Conservation (phyloP, 2,888 invertebrate species). For the Parelbella ahira region DNA sequence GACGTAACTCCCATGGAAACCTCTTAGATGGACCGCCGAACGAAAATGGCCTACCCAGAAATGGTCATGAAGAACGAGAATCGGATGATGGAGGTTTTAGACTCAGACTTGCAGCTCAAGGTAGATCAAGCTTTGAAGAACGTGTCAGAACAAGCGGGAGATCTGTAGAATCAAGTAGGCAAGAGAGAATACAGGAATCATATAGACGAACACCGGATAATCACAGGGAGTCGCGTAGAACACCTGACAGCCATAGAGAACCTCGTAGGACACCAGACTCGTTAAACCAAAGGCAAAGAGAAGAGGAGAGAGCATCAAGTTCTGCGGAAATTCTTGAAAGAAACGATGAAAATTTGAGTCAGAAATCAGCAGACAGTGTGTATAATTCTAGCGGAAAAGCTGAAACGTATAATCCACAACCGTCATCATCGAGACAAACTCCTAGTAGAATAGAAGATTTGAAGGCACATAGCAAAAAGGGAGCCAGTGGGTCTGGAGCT, state of each 20-base stretch:
- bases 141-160: conserved; percentile 69
- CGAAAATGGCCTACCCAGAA: conserved; percentile 48
- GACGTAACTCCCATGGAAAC: conserved; percentile 82
- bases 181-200: conserved; percentile 47
- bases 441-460: conserved; percentile 73
- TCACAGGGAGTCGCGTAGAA: conserved; percentile 47
- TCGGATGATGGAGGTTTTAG: conserved; percentile 83
- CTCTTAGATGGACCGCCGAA: conserved; percentile 71
- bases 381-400: conserved; percentile 77
- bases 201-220: conserved; percentile 67
- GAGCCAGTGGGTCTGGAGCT: conserved; percentile 79
- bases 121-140: conserved; percentile 65
- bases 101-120: conserved; percentile 60
- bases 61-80: conserved; percentile 68
- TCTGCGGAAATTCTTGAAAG: conserved; percentile 46
- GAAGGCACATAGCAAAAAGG: conserved; percentile 68
- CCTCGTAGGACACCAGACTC: conserved; percentile 60
- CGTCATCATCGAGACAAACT: conserved; percentile 71
- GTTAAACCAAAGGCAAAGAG: conserved; percentile 54
- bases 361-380: conserved; percentile 78
- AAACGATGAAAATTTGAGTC: conserved; percentile 68
- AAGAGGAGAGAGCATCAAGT: conserved; percentile 56
- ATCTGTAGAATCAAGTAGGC: conserved; percentile 58
- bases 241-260: conserved; percentile 55
- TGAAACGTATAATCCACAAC: conserved; percentile 64